phyloP scores from a whole-genome alignment of 1,140 invertebrate species.

The Cyclina sinensis region DNA sequence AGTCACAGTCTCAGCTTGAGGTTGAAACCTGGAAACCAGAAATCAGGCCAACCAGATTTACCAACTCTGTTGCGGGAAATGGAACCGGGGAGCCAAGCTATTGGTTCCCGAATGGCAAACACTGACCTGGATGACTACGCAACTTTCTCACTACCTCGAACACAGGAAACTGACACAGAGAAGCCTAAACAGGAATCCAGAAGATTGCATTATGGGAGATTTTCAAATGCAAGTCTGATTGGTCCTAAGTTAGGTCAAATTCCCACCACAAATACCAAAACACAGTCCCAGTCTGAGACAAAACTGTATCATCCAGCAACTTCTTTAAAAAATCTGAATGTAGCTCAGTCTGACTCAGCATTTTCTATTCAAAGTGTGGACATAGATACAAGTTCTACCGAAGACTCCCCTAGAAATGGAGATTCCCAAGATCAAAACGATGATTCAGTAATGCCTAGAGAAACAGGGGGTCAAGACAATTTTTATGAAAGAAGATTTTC shows the following conservation, averaged over 20 bases:
- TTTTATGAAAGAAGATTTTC: conserved; percentile 63
- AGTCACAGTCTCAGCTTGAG: conserved; percentile 45
- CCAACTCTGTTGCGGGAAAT: conserved; percentile 42
- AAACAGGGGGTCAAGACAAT: neutral
- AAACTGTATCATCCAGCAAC: conserved; percentile 18
- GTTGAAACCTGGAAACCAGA: conserved; percentile 18
- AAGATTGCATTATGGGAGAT: conserved; percentile 60
- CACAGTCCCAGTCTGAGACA: conserved; percentile 36
- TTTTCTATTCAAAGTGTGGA: conserved; percentile 64
- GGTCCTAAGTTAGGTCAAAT: conserved; percentile 11
- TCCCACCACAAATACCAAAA: neutral
- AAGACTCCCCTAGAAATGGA: conserved; percentile 33
- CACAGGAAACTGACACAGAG: neutral
- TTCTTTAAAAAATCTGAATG: conserved; percentile 44
- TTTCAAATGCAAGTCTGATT: conserved; percentile 35
- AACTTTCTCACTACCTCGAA: conserved; percentile 39
- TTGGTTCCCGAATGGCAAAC: conserved; percentile 66
- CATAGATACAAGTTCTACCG: conserved; percentile 51
- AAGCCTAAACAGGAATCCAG: conserved; percentile 6
- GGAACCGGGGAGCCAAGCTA: conserved; percentile 60
- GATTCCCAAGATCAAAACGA: neutral
- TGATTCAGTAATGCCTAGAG: neutral
- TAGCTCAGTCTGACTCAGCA: conserved; percentile 60
- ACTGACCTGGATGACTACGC: conserved; percentile 66
- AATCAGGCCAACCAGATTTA: conserved; percentile 26